Evolutionary conservation across 2,113 vertebrate genomes (phyloP).

Genomic region (Cyphomyrus plagiostoma): DNA sequence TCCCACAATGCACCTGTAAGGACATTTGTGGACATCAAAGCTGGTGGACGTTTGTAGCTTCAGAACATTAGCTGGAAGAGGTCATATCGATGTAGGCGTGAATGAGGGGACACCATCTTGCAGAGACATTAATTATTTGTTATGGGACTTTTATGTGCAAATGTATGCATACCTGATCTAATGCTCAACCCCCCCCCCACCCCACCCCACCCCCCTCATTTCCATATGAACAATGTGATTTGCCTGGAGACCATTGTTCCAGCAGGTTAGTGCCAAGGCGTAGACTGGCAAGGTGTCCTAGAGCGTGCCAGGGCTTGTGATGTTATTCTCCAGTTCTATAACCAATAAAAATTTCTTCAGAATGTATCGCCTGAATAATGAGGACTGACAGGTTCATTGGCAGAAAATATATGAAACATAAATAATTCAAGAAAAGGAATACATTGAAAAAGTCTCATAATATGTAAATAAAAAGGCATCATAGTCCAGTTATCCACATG

Average conservation of each 20-base stretch:
- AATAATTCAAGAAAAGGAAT: neutral
- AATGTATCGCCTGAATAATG: neutral
- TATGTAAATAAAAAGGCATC: neutral
- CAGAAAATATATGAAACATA: neutral
- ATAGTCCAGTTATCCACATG: neutral
- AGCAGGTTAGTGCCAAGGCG: neutral
- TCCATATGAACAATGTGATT: neutral
- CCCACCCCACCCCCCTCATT: neutral
- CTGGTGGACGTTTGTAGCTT: neutral
- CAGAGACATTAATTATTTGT: neutral
- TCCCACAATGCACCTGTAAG: neutral
- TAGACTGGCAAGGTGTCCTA: neutral
- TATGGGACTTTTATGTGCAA: neutral
- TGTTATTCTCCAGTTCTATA: neutral
- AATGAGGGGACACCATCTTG: neutral
- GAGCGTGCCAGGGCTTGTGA: neutral
- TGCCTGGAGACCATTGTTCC: conserved; percentile 2
- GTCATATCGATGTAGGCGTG: neutral
- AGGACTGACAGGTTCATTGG: neutral
- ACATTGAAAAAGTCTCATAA: neutral
- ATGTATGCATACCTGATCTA: neutral
- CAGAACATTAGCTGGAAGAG: neutral
- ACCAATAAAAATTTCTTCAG: neutral
- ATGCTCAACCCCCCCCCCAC: neutral
- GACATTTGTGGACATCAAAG: neutral